Base-by-base conservation (phyloP, 2,113 vertebrate genomes). In the Aphyosemion australe region DNA sequence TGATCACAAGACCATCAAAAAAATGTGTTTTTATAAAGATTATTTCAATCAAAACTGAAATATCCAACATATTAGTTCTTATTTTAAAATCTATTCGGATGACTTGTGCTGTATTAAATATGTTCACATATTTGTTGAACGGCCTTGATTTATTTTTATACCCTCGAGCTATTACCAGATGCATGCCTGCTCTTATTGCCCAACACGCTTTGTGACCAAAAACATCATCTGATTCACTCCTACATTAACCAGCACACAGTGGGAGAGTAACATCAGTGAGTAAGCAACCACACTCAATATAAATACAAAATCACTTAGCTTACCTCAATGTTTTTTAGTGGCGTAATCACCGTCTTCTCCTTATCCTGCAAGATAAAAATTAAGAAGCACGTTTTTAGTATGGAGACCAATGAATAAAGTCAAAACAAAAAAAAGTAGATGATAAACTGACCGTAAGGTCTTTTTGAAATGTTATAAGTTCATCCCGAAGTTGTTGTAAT, bases 321-420 rank as follows among this genome's bases (percentile, higher is more conserved):
- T 78, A 91, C 90, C 72, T 75, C 60, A 0, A 79, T 55, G 3
- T 80, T 21, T 26, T 57, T 5, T 1, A 84, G 78, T 48, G 86
- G 88, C 13, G 79, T 78, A 1, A 12, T 20, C 31, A 90, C 15
- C 63, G 18, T 65, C 49, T n/a, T 4, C 0, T 46, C 41, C 1
- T 5, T 41, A 21, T 45, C 5, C 88, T 91, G 84, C 45, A 74
- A 51, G 41, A 65, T 20, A 78, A 12, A 71, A 57, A 60, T 10
- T 26, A 45, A 52, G 6, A 69, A 32, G 1, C 4, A 37, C 41
- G 26, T 10, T 5, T 43, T 78, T 1, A 79, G 19, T 62, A 0
- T n/a, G 2, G 2, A 53, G 11, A 47, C 8, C 4, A 8, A 10
- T 0, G 16, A 16, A 11, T 6, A 8, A 12, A 0, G 26, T 8